Conservation (phyloP, 1,140 invertebrate species). For the Phymorhynchus buccinoides region DNA sequence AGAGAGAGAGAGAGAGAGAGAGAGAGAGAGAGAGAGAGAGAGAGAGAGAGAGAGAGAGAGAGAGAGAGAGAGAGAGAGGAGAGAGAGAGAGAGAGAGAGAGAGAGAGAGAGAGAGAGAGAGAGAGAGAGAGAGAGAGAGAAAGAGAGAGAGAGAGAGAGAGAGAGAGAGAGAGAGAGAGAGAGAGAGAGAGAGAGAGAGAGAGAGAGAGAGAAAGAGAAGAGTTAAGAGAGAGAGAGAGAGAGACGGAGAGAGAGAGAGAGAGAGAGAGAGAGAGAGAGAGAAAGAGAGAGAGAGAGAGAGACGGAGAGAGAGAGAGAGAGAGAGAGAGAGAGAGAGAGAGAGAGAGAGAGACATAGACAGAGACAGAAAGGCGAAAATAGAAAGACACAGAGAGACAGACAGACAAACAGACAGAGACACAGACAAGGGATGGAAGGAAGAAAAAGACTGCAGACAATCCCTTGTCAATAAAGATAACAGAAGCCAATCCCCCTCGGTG, state of each 20-base stretch:
- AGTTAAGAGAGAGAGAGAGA: neutral
- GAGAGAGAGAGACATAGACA: no score
- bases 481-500: no score
- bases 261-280: neutral
- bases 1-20: neutral
- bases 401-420: no score
- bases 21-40: neutral
- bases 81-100: neutral
- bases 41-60: neutral
- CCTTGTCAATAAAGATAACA: no score
- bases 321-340: no score
- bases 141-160: neutral
- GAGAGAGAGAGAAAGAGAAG: neutral
- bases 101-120: slow-evolving; percentile 7
- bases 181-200: neutral
- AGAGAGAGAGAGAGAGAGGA: neutral
- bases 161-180: neutral
- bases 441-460: no score
- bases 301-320: no score
- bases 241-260: neutral
- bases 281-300: neutral
- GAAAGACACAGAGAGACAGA: no score
- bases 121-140: neutral
- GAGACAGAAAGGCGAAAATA: no score
- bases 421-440: no score